phyloP scores from a whole-genome alignment of 2,888 invertebrate genomes.

The Mythimna lalbum region DNA sequence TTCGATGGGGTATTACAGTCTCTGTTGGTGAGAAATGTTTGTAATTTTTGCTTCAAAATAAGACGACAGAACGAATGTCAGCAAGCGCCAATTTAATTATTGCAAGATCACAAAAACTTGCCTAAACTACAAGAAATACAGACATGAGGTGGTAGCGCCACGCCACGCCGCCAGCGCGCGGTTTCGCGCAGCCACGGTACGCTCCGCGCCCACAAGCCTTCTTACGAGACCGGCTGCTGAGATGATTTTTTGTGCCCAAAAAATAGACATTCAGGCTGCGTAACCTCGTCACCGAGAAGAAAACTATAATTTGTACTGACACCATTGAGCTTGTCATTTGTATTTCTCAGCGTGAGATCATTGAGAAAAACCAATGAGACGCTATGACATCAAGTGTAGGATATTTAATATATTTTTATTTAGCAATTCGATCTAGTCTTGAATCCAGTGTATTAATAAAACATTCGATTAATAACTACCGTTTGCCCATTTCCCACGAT shows the following conservation, averaged over 20 bases:
- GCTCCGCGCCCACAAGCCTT: constrained; percentile 24
- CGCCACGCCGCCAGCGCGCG: constrained; percentile 9
- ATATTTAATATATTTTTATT: constrained; percentile 11
- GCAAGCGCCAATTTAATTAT: constrained; percentile 41
- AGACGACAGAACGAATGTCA: constrained; percentile 15
- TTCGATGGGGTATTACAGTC: constrained; percentile 4
- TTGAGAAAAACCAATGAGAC: not conserved
- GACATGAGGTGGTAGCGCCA: constrained; percentile 1
- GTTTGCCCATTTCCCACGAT: constrained; percentile 57
- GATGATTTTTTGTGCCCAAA: constrained; percentile 62
- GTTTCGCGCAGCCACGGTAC: constrained; percentile 7
- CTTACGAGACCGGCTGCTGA: constrained; percentile 50
- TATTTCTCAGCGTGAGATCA: constrained; percentile 17
- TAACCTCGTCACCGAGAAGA: constrained; percentile 59
- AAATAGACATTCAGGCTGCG: constrained; percentile 62
- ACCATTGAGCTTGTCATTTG: constrained; percentile 19
- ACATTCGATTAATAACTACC: constrained; percentile 32
- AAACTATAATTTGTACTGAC: constrained; percentile 42
- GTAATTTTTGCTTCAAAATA: constrained; percentile 24
- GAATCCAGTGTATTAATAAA: constrained; percentile 21
- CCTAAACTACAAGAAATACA: constrained; percentile 27
- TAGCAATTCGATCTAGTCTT: constrained; percentile 15
- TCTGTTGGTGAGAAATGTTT: constrained; percentile 10
- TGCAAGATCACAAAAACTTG: constrained; percentile 35
- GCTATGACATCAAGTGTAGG: constrained; percentile 16